A percentile compares a stretch with the other conserved stretches of the same genome.
Evolutionary conservation across 2,888 invertebrate genomes (phyloP).

Genomic region (Drosophila mimica): DNA sequence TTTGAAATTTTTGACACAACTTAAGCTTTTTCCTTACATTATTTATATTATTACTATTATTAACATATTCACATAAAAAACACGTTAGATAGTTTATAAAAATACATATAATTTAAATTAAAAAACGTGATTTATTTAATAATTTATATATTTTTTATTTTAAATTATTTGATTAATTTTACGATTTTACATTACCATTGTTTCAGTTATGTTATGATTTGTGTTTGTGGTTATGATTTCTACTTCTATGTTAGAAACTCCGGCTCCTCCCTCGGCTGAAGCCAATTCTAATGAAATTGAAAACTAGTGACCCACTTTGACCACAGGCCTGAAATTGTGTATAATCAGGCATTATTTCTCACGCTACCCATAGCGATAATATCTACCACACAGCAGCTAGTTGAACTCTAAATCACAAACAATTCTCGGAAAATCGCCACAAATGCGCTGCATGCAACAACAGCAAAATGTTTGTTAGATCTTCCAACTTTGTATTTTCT

Average conservation of each 20-base stretch:
- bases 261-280: constrained; percentile 1
- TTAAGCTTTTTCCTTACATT: neutral
- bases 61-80: neutral
- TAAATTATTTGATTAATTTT: neutral
- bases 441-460: constrained; percentile 38
- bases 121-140: neutral
- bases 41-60: neutral
- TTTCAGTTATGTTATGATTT: too few species aligned
- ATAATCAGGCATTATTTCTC: constrained; percentile 34
- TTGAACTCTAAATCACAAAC: constrained; percentile 14
- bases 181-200: neutral
- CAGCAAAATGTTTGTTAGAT: constrained; percentile 30
- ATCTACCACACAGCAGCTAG: constrained; percentile 15
- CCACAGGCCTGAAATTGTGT: constrained; percentile 12
- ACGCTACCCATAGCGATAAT: constrained; percentile 46
- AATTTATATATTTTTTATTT: fast-evolving
- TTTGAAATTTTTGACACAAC: neutral
- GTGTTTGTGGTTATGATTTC: neutral
- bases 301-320: constrained; percentile 47
- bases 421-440: constrained; percentile 49
- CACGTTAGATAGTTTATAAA: neutral
- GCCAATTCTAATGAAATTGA: constrained; percentile 45
- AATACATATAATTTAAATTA: neutral
- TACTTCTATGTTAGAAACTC: neutral
- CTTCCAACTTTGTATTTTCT: neutral